phyloP scores from a whole-genome alignment of 2,797 vertebrate species.

The Sebastes taczanowskii region DNA sequence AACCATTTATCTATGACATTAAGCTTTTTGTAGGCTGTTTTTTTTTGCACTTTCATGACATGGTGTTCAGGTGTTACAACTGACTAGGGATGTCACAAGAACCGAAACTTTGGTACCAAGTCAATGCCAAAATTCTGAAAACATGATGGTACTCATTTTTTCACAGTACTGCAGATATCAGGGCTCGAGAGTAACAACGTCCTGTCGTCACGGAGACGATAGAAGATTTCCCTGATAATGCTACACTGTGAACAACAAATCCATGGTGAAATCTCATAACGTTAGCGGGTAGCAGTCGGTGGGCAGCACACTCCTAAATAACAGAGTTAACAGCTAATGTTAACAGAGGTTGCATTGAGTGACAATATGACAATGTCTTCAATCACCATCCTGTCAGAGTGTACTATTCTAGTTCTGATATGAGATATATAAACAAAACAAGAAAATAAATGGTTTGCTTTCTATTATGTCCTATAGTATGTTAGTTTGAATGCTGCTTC shows the following conservation, averaged over 20 bases:
- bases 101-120: too few relatives aligned
- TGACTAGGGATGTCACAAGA: neutral
- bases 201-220: rapidly evolving
- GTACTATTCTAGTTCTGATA: neutral
- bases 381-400: neutral
- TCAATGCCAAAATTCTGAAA: too few relatives aligned
- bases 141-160: too few relatives aligned
- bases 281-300: too few relatives aligned
- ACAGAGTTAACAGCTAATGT: neutral
- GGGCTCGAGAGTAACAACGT: too few relatives aligned
- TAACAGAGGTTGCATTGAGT: too few relatives aligned
- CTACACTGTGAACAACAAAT: too few relatives aligned
- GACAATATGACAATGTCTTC: neutral
- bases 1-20: neutral
- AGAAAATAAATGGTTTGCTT: neutral
- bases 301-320: too few relatives aligned
- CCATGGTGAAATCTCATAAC: too few relatives aligned
- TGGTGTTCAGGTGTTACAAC: neutral
- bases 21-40: neutral
- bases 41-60: neutral
- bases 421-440: neutral
- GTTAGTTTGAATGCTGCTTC: slow-evolving; percentile 1
- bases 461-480: neutral
- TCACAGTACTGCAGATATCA: too few relatives aligned
- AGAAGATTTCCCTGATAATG: too few relatives aligned